phyloP scores from a whole-genome alignment of 2,888 invertebrate genomes.

The Stomorhina lunata region DNA sequence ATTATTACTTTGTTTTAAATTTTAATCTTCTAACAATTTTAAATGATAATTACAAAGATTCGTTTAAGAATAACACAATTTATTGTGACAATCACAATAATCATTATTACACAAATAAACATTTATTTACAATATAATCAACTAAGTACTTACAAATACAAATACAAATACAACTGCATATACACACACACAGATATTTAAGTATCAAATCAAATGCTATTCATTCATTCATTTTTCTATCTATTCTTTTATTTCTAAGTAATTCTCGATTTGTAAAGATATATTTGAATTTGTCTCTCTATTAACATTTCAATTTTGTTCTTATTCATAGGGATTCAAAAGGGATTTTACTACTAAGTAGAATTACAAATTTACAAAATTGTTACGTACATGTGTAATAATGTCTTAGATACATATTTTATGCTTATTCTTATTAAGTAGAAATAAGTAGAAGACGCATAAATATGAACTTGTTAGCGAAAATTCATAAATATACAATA shows the following conservation, averaged over 20 bases:
- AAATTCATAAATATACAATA: no score
- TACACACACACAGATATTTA: not conserved
- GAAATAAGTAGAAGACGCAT: not conserved
- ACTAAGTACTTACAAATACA: not conserved
- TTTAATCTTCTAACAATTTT: not conserved
- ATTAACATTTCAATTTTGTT: slow-evolving; percentile 46
- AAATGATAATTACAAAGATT: not conserved
- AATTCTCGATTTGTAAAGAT: not conserved
- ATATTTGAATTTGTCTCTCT: not conserved
- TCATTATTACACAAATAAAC: slow-evolving; percentile 23
- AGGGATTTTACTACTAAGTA: slow-evolving; percentile 21
- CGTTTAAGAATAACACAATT: not conserved
- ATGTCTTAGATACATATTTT: slow-evolving; percentile 14
- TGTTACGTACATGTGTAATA: not conserved
- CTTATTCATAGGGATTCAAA: slow-evolving; percentile 32
- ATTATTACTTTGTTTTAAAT: no score
- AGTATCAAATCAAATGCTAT: slow-evolving; percentile 30
- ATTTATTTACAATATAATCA: slow-evolving; percentile 29
- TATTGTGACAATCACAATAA: not conserved
- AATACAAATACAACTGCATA: not conserved
- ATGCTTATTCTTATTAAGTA: no score
- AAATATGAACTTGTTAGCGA: slow-evolving; percentile 32
- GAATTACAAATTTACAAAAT: slow-evolving; percentile 5
- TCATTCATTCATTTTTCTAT: slow-evolving; percentile 7
- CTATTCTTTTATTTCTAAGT: not conserved